Conservation (phyloP, 1,140 invertebrate species). For the Olivierus martensii region DNA sequence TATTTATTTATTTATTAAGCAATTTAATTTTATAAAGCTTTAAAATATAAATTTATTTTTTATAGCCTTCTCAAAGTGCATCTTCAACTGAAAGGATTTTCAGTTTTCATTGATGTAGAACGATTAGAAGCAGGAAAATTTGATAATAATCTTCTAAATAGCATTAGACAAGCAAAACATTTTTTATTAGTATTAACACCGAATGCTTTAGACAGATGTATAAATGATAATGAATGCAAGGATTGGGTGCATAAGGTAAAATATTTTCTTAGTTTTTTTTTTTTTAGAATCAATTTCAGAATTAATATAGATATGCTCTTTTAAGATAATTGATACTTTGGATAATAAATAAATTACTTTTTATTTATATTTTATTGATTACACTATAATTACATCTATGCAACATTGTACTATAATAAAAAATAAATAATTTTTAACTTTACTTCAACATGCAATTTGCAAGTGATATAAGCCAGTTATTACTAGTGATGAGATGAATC, state of each 20-base stretch:
- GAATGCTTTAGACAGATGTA: constrained; percentile 83
- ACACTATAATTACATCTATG: too few species aligned
- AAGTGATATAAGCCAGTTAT: too few species aligned
- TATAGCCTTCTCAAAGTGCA: constrained; percentile 61
- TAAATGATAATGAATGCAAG: constrained; percentile 81
- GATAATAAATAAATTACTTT: too few species aligned
- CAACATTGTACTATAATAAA: too few species aligned
- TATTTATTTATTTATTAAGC: too few species aligned
- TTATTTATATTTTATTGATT: too few species aligned
- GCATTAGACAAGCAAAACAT: constrained; percentile 90
- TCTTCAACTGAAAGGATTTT: constrained; percentile 82
- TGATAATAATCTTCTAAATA: constrained; percentile 92
- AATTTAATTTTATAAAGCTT: background rate
- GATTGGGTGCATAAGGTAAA: constrained; percentile 97
- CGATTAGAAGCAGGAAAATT: constrained; percentile 94
- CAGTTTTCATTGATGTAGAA: constrained; percentile 92
- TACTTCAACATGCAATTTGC: too few species aligned
- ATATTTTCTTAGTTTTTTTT: constrained; percentile 9
- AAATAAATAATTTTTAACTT: too few species aligned
- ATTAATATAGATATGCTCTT: too few species aligned
- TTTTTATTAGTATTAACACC: constrained; percentile 93
- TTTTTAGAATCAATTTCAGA: too few species aligned
- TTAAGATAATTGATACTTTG: too few species aligned
- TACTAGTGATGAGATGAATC: too few species aligned
- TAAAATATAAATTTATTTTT: constrained; percentile 27